Conservation (phyloP, 2,113 vertebrate species). For the Cygnus buccinator region DNA sequence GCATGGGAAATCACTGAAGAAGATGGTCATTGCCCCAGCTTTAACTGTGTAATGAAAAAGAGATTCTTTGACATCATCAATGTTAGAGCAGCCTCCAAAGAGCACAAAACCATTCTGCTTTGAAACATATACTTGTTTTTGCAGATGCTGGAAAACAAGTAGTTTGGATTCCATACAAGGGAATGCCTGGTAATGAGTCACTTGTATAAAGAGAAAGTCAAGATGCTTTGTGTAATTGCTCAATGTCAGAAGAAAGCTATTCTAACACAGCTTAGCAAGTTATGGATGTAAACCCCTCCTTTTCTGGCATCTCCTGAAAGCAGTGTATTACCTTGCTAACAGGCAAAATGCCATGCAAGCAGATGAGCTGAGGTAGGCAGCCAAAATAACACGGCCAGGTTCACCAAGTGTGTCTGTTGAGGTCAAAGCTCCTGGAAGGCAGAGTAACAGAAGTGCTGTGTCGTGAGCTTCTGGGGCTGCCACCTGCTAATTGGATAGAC, state of each 20-base stretch:
- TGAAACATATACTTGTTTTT: not conserved
- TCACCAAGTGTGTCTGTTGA: not conserved
- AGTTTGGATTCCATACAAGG: not conserved
- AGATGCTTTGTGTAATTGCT: not conserved
- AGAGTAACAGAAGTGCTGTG: not conserved
- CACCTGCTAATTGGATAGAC: slow-evolving; percentile 30
- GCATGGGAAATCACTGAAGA: not conserved
- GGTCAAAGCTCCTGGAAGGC: slow-evolving; percentile 13
- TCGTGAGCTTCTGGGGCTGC: not conserved
- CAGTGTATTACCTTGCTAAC: not conserved
- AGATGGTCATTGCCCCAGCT: not conserved
- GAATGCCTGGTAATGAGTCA: not conserved
- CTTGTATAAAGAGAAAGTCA: not conserved
- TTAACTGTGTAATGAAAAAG: accelerated
- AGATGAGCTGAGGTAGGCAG: not conserved
- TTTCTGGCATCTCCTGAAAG: not conserved
- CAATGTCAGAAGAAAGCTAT: not conserved
- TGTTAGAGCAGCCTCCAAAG: not conserved
- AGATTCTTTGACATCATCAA: not conserved
- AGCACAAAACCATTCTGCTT: not conserved
- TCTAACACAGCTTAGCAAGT: not conserved
- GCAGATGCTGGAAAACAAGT: not conserved
- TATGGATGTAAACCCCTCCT: not conserved
- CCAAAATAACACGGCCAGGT: not conserved
- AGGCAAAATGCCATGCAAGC: not conserved